Percentiles rank a stretch among this genome's conserved stretches.
These are phyloP conservation scores for Polymixis lichenea DNA, from an alignment of 2,888 invertebrate genomes.

Conservation along the genomic window DNA sequence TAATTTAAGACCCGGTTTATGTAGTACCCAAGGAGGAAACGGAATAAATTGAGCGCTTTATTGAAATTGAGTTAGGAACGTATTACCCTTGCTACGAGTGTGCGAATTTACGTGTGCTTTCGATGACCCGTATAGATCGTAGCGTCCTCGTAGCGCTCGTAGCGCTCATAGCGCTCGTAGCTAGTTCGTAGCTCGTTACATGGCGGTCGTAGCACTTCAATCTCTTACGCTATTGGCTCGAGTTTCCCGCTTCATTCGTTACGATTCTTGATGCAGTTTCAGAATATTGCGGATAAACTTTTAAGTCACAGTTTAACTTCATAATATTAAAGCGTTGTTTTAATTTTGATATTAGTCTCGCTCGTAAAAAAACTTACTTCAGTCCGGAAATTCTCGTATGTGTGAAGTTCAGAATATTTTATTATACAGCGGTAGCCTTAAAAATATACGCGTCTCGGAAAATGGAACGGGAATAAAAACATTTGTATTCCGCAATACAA, in stretches of 20 bases:
- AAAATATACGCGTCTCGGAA: conserved; percentile 30
- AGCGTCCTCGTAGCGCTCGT: conserved; percentile 66
- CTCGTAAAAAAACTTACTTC: conserved; percentile 6
- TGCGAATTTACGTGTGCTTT: conserved; percentile 62
- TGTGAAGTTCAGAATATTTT: conserved; percentile 18
- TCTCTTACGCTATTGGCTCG: conserved; percentile 76
- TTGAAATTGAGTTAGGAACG: conserved; percentile 76
- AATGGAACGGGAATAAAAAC: conserved; percentile 52
- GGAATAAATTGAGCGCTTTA: conserved; percentile 76
- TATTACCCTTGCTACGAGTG: conserved; percentile 66
- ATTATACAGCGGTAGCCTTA: conserved; percentile 20
- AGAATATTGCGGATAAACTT: conserved; percentile 30
- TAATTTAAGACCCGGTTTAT: conserved; percentile 64
- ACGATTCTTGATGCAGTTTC: conserved; percentile 49
- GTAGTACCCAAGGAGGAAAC: conserved; percentile 69
- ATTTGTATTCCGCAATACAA: conserved; percentile 59
- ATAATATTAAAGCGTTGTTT: conserved; percentile 2
- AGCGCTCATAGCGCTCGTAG: conserved; percentile 67
- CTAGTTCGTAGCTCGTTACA: conserved; percentile 75
- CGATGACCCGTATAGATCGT: conserved; percentile 72
- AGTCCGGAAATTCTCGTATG: conserved; percentile 3
- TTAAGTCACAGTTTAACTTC: conserved; percentile 7
- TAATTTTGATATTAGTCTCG: conserved; percentile 9
- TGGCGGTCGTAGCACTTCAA: conserved; percentile 76
- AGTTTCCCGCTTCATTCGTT: conserved; percentile 68